A percentile compares a stretch with the other conserved stretches of the same genome.
phyloP scores from a whole-genome alignment of 2,888 invertebrate species.

The Morinoia aosen region DNA sequence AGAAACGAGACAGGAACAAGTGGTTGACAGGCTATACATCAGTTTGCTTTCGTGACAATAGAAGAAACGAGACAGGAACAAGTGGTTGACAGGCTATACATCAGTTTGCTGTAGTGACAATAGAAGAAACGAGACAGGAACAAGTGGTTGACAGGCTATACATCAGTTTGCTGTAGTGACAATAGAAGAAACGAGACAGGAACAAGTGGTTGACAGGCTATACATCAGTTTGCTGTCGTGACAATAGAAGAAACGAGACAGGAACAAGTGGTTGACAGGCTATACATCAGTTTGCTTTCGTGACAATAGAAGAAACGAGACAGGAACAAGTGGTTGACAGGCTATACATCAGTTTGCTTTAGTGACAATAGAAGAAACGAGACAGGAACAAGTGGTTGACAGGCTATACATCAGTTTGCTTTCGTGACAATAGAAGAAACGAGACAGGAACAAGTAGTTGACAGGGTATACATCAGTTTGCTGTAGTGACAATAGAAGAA shows the following conservation, averaged over 20 bases:
- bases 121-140: background rate
- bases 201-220: too few species aligned
- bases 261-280: background rate
- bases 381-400: background rate
- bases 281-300: background rate
- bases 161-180: background rate
- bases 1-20: background rate
- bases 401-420: background rate
- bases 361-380: too few species aligned
- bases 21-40: background rate
- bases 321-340: too few species aligned
- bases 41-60: background rate
- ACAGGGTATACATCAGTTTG: too few species aligned
- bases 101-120: too few species aligned
- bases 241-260: too few species aligned
- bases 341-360: too few species aligned
- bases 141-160: background rate
- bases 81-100: too few species aligned
- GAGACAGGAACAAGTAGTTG: too few species aligned
- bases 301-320: constrained; percentile 70
- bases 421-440: constrained; percentile 69
- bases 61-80: constrained; percentile 71
- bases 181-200: constrained; percentile 70
- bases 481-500: too few species aligned
- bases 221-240: too few species aligned